Evolutionary conservation across 1,140 invertebrate species (phyloP).

Genomic region (Pogonomyrmex californicus): DNA sequence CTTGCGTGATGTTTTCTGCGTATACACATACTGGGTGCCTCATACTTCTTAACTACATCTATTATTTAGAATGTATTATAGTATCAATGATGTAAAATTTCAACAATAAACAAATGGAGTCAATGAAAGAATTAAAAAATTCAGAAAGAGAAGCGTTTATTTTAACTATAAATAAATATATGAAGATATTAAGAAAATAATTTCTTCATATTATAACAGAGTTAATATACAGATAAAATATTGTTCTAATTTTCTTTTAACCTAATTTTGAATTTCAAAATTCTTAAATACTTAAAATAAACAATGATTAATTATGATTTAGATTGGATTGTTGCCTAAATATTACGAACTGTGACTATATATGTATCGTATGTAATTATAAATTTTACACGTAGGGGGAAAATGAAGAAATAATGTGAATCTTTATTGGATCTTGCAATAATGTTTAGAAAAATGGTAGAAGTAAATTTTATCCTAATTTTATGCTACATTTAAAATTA

Average conservation of each 20-base stretch:
- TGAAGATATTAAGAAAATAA: background rate
- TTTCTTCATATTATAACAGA: background rate
- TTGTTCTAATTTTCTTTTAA: too few species aligned
- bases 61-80: background rate
- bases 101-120: slow-evolving; percentile 15
- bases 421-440: background rate
- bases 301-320: background rate
- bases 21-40: slow-evolving; percentile 15
- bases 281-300: background rate
- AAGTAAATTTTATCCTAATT: background rate
- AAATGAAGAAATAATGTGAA: background rate
- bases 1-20: slow-evolving; percentile 48
- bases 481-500: background rate
- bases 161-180: slow-evolving; percentile 1
- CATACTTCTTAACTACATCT: slow-evolving; percentile 21
- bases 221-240: slow-evolving; percentile 1
- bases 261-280: too few species aligned
- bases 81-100: background rate
- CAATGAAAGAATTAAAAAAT: background rate
- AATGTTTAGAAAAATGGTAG: background rate
- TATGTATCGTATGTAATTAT: background rate
- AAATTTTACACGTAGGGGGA: background rate
- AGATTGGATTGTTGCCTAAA: too few species aligned
- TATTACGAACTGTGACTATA: background rate
- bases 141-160: background rate